A percentile compares a stretch with the other conserved stretches of the same genome.
phyloP scores from a whole-genome alignment of 2,113 vertebrate genomes.

The Paralichthys olivaceus region DNA sequence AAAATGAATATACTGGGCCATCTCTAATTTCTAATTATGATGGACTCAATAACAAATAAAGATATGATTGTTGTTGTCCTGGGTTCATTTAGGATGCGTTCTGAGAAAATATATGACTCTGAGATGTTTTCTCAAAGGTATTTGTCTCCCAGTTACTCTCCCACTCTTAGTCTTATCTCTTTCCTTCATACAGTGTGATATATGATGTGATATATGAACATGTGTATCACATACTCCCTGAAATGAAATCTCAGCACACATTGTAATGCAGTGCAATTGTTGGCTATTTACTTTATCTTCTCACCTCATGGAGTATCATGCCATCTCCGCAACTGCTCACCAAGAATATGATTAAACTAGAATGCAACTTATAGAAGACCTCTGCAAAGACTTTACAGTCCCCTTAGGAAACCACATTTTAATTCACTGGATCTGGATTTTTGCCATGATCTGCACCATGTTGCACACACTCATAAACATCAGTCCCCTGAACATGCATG shows the following conservation, averaged over 20 bases:
- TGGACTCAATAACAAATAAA: background rate
- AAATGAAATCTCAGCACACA: background rate
- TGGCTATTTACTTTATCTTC: background rate
- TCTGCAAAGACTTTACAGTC: no score
- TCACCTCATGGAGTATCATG: background rate
- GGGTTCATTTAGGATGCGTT: background rate
- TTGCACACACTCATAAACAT: no score
- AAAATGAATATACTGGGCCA: background rate
- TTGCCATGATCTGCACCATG: no score
- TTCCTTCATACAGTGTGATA: background rate
- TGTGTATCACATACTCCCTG: background rate
- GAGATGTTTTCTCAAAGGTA: background rate
- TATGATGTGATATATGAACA: background rate
- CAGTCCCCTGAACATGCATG: no score
- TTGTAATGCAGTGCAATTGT: background rate
- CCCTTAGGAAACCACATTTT: no score
- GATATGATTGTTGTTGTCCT: background rate
- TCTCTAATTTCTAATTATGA: conserved; percentile 11
- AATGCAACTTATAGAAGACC: background rate
- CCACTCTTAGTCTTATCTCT: background rate
- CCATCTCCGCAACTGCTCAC: background rate
- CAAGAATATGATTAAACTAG: background rate
- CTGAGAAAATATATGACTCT: background rate
- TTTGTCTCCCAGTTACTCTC: background rate
- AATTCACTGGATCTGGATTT: no score